These are phyloP conservation scores for Diabrotica balteata DNA, from an alignment of 2,888 invertebrate species.

Conservation along the genomic window DNA sequence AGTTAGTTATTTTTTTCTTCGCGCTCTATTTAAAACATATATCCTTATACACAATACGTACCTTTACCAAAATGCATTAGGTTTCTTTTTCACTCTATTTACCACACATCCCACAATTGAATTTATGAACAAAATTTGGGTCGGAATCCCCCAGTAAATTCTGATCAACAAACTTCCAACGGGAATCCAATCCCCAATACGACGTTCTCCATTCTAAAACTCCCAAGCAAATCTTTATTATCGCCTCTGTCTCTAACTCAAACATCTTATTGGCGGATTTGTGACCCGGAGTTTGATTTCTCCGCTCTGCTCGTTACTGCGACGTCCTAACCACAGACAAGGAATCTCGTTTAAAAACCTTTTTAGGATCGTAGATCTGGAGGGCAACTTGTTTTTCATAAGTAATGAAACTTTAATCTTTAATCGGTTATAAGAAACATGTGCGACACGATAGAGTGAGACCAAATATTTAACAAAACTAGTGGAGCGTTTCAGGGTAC, in stretches of 20 bases:
- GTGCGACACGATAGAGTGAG: background rate
- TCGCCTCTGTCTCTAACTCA: conserved; percentile 52
- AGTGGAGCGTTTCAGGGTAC: too few relatives aligned
- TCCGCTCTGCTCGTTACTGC: conserved; percentile 35
- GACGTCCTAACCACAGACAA: conserved; percentile 37
- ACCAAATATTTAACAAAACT: background rate
- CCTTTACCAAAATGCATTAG: too few relatives aligned
- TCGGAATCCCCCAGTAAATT: conserved; percentile 49
- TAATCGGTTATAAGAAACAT: background rate
- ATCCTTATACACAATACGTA: too few relatives aligned
- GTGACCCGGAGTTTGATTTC: conserved; percentile 43
- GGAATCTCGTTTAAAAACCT: conserved; percentile 40
- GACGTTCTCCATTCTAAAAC: conserved; percentile 36
- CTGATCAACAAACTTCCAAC: conserved; percentile 46
- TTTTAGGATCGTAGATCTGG: conserved; percentile 24
- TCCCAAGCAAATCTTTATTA: conserved; percentile 52
- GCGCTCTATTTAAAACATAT: too few relatives aligned
- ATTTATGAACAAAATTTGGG: conserved; percentile 38
- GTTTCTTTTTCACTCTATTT: conserved; percentile 4
- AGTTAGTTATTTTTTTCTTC: too few relatives aligned
- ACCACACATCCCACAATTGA: conserved; percentile 13
- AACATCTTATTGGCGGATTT: conserved; percentile 50
- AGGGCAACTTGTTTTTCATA: conserved; percentile 7
- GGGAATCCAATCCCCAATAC: conserved; percentile 45
- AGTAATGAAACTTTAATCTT: conserved; percentile 19